Percentiles rank a stretch among this genome's conserved stretches.
phyloP scores from a whole-genome alignment of 2,113 vertebrate species.

The Campylomormyrus numenius region DNA sequence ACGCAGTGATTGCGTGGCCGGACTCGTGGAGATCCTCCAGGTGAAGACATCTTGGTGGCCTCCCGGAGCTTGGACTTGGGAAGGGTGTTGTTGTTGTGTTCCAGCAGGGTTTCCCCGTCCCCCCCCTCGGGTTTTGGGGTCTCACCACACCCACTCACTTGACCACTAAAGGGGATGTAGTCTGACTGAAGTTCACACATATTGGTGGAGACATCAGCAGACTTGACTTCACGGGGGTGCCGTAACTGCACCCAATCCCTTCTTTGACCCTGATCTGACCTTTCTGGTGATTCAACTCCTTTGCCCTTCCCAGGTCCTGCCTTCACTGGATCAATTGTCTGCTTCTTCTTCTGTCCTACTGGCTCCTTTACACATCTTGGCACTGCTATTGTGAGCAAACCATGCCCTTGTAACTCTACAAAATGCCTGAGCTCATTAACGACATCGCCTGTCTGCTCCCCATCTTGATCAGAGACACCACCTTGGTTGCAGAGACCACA shows the following conservation, averaged over 20 bases:
- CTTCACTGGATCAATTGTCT: not conserved
- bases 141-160: slow-evolving; percentile 18
- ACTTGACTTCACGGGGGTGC: not conserved
- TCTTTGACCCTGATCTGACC: slow-evolving; percentile 17
- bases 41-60: slow-evolving; percentile 13
- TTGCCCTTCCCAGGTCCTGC: slow-evolving; percentile 17
- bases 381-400: not conserved
- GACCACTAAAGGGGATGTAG: not conserved
- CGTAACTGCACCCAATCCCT: not conserved
- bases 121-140: slow-evolving; percentile 6
- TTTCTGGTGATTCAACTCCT: slow-evolving; percentile 21
- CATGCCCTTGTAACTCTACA: not conserved
- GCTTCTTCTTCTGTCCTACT: slow-evolving; percentile 8
- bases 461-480: not conserved
- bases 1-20: slow-evolving; percentile 31
- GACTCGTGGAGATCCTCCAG: slow-evolving; percentile 26
- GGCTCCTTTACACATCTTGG: not conserved
- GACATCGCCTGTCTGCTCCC: not conserved
- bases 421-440: not conserved
- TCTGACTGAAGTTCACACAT: too few species aligned
- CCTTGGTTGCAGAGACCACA: not conserved
- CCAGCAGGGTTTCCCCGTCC: slow-evolving; percentile 23
- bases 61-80: slow-evolving; percentile 31
- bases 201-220: not conserved
- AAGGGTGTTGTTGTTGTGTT: slow-evolving; percentile 57